Evolutionary conservation across 1,140 invertebrate species (phyloP), one percentile per base, ranked within the genome.

Genomic region (Meloidogyne floridensis): DNA sequence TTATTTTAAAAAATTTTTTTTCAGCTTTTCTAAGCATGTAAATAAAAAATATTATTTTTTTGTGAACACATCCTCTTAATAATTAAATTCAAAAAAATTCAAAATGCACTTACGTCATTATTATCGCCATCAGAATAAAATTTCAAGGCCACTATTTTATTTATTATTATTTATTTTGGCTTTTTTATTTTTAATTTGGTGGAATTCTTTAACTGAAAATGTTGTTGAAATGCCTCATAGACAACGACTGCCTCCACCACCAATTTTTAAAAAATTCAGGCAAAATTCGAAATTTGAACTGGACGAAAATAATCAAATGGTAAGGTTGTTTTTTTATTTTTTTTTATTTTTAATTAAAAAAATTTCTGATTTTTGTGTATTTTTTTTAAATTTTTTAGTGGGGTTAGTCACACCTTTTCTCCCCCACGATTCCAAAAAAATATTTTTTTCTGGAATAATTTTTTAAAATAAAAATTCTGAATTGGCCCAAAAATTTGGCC

Each of bases 141-240:
- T 87, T 20, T 75, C 84, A 18, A 85, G 85, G 6, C 85, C 86
- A 70, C 87, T 87, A 20, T n/a, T 87, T 11, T 86, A 86, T 72
- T 84, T 87, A 11, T 13, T 86, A 47, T 53, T 86, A 18, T 78
- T 65, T 51, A n/a, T 86, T 47, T 20, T 86, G 5, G 18, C 84
- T 15, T 65, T 86, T 15, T 75, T 86, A 32, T 74, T 87, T 42
- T 65, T 86, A 15, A 80, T 86, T 72, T 70, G 77, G 73, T 86
- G 85, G 85, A 86, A 85, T 54, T 51, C 74, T 69, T 59, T 73
- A 6, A 20, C 85, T 20, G 42, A 77, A 32, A 43, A 9, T 18
- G 53, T 20, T 59, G 4, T 32, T 32, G 15, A 77, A 43, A 53
- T 15, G 42, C 43, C 53, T 32, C 32, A 32, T 32, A 32, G 42